A percentile compares a stretch with the other conserved stretches of the same genome.
Conservation (phyloP, 2,797 vertebrate species). For the Dallia pectoralis region DNA sequence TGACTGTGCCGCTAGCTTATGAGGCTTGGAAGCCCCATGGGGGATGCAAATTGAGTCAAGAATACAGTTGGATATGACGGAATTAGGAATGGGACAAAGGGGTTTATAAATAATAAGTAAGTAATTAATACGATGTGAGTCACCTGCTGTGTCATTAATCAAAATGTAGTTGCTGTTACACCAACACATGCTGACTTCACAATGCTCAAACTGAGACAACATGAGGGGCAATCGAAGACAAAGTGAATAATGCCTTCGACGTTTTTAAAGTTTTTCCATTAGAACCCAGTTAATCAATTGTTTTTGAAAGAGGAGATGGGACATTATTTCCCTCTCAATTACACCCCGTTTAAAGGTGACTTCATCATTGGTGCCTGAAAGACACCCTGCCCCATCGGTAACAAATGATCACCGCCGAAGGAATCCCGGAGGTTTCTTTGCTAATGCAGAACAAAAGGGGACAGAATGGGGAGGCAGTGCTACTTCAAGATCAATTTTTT, state of each 20-base stretch:
- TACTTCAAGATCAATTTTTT: slow-evolving; percentile 82
- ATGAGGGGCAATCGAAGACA: slow-evolving; percentile 32
- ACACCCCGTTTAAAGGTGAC: slow-evolving; percentile 81
- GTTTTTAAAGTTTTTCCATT: slow-evolving; percentile 38
- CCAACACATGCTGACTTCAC: background rate
- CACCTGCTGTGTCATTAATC: background rate
- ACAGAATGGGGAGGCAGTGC: slow-evolving; percentile 63
- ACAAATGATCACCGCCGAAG: slow-evolving; percentile 84
- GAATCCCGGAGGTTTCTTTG: slow-evolving; percentile 77
- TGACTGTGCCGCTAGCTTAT: too few relatives aligned
- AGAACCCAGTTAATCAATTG: slow-evolving; percentile 59
- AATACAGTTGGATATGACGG: too few relatives aligned
- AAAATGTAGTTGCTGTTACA: background rate
- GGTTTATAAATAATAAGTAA: too few relatives aligned
- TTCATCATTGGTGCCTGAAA: slow-evolving; percentile 81
- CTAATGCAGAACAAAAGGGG: slow-evolving; percentile 80
- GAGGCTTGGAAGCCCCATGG: background rate
- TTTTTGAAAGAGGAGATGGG: slow-evolving; percentile 60
- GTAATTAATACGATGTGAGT: too few relatives aligned
- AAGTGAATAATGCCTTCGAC: slow-evolving; percentile 44
- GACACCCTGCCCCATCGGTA: slow-evolving; percentile 75
- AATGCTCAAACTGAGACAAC: slow-evolving; percentile 1
- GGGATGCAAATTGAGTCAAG: too few relatives aligned
- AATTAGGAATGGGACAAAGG: too few relatives aligned
- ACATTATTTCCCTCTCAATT: slow-evolving; percentile 79